Conservation (phyloP, 1,140 invertebrate genomes). For the Cheumatopsyche charites region DNA sequence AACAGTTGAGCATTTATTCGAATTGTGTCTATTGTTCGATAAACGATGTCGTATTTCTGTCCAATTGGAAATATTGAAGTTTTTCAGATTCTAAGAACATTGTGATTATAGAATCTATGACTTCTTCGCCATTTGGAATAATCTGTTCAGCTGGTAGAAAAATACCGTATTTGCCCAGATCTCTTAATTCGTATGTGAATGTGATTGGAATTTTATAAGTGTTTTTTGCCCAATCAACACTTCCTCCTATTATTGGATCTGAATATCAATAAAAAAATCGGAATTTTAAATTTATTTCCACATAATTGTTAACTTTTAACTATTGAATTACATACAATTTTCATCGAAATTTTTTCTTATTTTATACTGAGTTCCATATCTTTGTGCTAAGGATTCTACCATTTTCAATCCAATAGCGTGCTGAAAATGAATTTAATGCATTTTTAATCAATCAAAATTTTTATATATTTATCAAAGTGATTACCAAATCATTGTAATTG, state of each 20-base stretch:
- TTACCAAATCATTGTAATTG: constrained; percentile 66
- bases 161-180: constrained; percentile 76
- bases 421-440: constrained; percentile 53
- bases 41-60: neutral
- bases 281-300: too few relatives aligned
- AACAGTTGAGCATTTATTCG: too few relatives aligned
- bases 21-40: too few relatives aligned
- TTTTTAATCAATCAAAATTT: too few relatives aligned
- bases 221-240: constrained; percentile 76
- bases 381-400: constrained; percentile 57
- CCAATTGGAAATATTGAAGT: constrained; percentile 52
- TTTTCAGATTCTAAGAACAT: constrained; percentile 64
- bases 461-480: neutral
- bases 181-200: constrained; percentile 73
- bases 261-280: too few relatives aligned
- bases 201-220: constrained; percentile 67
- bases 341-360: constrained; percentile 63
- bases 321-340: constrained; percentile 58
- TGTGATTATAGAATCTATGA: constrained; percentile 67
- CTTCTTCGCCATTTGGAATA: constrained; percentile 73
- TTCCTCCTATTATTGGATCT: constrained; percentile 66
- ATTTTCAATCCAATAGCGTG: constrained; percentile 63
- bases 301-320: too few relatives aligned
- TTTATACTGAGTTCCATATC: constrained; percentile 58
- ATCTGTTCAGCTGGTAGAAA: constrained; percentile 77